phyloP scores from a whole-genome alignment of 2,797 vertebrate species.

The Mus minutoides region DNA sequence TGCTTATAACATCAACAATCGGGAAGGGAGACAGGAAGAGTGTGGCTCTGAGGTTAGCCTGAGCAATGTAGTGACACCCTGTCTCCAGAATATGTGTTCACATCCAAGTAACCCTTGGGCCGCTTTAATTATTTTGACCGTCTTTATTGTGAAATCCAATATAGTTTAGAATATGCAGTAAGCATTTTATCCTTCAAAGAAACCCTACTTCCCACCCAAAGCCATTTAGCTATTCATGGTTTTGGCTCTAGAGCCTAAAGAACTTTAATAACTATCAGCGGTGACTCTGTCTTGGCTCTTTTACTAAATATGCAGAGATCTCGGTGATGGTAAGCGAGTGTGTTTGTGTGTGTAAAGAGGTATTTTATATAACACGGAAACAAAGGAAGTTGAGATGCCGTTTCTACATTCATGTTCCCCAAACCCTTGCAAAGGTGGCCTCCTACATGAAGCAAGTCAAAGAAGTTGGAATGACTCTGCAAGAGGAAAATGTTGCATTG shows the following conservation, averaged over 20 bases:
- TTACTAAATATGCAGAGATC: neutral
- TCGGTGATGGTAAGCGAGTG: neutral
- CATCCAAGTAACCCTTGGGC: neutral
- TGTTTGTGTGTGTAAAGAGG: neutral
- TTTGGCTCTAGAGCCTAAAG: neutral
- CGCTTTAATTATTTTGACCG: neutral
- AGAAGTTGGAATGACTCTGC: neutral
- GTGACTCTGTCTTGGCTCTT: neutral
- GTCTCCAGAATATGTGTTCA: neutral
- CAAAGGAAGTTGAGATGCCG: neutral
- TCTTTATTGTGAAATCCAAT: conserved; percentile 18
- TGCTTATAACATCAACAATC: neutral
- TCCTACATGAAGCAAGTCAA: neutral
- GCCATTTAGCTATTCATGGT: neutral
- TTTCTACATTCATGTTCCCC: neutral
- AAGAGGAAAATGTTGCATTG: neutral
- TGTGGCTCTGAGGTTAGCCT: neutral
- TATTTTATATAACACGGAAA: neutral
- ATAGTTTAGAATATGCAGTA: neutral
- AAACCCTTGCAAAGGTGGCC: neutral
- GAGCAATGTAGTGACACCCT: neutral
- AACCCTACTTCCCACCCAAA: neutral
- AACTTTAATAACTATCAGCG: neutral
- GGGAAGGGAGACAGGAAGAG: neutral
- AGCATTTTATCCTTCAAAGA: neutral